phyloP scores from a whole-genome alignment of 92 coral and sea anemone species.

The Palythoa heliodiscus region DNA sequence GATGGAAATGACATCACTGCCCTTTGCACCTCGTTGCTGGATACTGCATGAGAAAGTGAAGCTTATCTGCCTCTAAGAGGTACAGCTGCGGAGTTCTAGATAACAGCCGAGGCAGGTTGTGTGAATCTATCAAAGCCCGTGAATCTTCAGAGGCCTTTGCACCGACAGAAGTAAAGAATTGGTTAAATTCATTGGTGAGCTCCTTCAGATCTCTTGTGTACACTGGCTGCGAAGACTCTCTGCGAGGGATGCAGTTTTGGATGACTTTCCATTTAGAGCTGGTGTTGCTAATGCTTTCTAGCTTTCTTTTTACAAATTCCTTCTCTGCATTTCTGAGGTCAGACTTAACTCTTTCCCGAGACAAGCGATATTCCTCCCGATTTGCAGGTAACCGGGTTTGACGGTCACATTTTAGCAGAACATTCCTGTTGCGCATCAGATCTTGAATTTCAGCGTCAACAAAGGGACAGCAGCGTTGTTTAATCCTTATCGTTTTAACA shows the following conservation, averaged over 20 bases:
- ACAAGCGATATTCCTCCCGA: conserved; percentile 16
- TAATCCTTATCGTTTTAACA: too few relatives aligned
- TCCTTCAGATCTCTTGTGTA: conserved; percentile 17
- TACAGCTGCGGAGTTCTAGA: too few relatives aligned
- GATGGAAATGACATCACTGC: too few relatives aligned
- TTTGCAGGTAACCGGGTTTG: conserved; percentile 1
- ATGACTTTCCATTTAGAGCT: conserved; percentile 25
- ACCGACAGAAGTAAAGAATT: conserved; percentile 35
- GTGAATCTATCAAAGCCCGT: too few relatives aligned
- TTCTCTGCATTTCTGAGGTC: conserved; percentile 20
- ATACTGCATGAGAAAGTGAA: too few relatives aligned
- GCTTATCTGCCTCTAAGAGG: too few relatives aligned
- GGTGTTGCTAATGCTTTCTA: too few relatives aligned
- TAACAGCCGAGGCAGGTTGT: too few relatives aligned
- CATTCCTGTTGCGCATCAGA: conserved; percentile 35
- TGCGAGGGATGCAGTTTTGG: conserved; percentile 34
- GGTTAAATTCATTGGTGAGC: conserved; percentile 21
- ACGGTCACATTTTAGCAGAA: conserved; percentile 9
- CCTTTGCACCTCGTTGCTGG: too few relatives aligned
- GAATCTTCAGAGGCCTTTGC: not conserved
- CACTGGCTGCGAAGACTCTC: conserved; percentile 11
- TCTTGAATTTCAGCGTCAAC: conserved; percentile 29
- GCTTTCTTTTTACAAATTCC: not conserved
- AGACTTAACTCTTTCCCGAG: conserved; percentile 24
- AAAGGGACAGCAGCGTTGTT: conserved; percentile 39